A percentile compares a stretch with the other conserved stretches of the same genome.
These are phyloP conservation scores for Pseudomyrmex pallidus DNA, from an alignment of 1,140 invertebrate species.

Conservation along the genomic window DNA sequence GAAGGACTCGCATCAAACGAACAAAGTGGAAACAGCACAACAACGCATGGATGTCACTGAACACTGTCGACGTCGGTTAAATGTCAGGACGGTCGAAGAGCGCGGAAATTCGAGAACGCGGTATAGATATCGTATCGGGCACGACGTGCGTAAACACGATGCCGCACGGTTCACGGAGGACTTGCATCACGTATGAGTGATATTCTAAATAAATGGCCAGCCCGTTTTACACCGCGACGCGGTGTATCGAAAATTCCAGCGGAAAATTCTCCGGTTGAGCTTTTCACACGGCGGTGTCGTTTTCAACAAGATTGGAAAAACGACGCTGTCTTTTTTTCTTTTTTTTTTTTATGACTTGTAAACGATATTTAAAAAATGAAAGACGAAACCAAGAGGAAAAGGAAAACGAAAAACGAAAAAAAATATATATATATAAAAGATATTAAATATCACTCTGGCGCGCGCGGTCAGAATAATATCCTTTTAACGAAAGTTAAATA, in stretches of 20 bases:
- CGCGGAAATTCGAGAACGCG: constrained; percentile 51
- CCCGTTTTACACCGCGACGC: neutral
- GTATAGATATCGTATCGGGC: constrained; percentile 26
- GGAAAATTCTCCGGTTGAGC: neutral
- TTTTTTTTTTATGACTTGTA: neutral
- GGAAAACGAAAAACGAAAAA: neutral
- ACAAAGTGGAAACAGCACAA: neutral
- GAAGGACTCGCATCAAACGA: constrained; percentile 26
- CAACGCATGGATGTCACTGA: constrained; percentile 4
- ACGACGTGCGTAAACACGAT: constrained; percentile 16
- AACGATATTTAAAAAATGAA: constrained; percentile 1
- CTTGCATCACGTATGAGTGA: constrained; percentile 32
- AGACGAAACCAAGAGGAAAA: neutral
- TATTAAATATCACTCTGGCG: no score
- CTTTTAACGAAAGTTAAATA: no score
- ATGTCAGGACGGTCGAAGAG: constrained; percentile 37
- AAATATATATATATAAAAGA: neutral
- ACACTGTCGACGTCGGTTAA: constrained; percentile 40
- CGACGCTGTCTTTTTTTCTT: neutral
- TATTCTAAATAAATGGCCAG: constrained; percentile 34
- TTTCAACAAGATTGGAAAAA: constrained; percentile 15
- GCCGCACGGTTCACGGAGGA: constrained; percentile 8
- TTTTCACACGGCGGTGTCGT: constrained; percentile 11
- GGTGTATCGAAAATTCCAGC: constrained; percentile 14
- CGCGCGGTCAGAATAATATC: no score